Evolutionary conservation across 2,888 invertebrate genomes (phyloP).

Genomic region (Arctia plantaginis): DNA sequence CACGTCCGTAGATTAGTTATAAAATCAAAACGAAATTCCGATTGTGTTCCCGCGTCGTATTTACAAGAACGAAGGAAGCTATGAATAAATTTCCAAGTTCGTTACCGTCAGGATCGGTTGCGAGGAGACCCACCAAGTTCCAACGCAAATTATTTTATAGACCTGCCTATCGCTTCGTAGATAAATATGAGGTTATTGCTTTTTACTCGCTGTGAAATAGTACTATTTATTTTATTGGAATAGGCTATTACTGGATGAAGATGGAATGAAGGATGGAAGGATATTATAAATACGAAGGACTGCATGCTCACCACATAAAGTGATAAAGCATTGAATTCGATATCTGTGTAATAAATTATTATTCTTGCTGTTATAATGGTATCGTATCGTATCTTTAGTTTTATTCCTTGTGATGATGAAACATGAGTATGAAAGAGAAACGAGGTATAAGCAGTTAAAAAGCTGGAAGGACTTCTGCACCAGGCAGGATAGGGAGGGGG

Average conservation of each 20-base stretch:
- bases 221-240: not conserved
- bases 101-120: slow-evolving; percentile 74
- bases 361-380: no score
- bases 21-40: slow-evolving; percentile 73
- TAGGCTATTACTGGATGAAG: not conserved
- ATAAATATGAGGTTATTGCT: slow-evolving; percentile 46
- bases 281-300: not conserved
- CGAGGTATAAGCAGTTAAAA: no score
- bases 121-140: slow-evolving; percentile 54
- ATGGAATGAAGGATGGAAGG: not conserved
- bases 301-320: not conserved
- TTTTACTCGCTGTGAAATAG: slow-evolving; percentile 12
- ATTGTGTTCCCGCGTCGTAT: slow-evolving; percentile 71
- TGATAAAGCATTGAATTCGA: not conserved
- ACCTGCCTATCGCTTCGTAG: slow-evolving; percentile 38
- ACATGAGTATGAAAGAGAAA: no score
- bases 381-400: no score
- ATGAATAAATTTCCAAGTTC: slow-evolving; percentile 81
- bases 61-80: slow-evolving; percentile 74
- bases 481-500: no score
- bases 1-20: slow-evolving; percentile 62
- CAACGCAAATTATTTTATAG: slow-evolving; percentile 71
- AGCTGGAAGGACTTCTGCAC: no score
- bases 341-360: no score
- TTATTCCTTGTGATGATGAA: no score